Evolutionary conservation across 2,797 vertebrate genomes (phyloP), one percentile per base, ranked within the genome.

Genomic region (Astyanax mexicanus): DNA sequence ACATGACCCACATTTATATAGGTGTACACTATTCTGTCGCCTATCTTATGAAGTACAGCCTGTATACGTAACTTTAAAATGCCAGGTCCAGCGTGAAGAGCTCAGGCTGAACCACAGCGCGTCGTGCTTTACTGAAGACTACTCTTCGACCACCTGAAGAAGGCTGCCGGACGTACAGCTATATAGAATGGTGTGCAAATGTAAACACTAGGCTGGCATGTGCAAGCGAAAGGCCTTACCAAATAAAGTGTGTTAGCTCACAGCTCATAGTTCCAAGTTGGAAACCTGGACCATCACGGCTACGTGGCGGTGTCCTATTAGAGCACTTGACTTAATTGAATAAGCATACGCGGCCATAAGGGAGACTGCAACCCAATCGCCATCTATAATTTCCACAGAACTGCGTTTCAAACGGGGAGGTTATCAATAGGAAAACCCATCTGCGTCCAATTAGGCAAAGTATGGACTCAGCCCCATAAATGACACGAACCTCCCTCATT

Each of bases 361-460:
- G 61, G 69, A 79, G 69, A 74, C 67, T 54, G 71, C 67, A 77
- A 55, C 67, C 71, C 64, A 68, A 55, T 70, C 73, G 71, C 57
- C 57, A 49, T 82, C 74, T 82, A 78, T 79, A 77, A 74, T 80
- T 80, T 76, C 69, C 58, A 80, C 40, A 67, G 70, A 77, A 71
- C 61, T 40, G 76, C 49, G 71, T 79, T 80, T 80, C 62, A 73
- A 47, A 61, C 68, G 57, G 62, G 25, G 54, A 52, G 83, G 84
- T 87, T 89, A 90, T 88, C 87, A 85, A 87, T 78, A 81, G 82
- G 75, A 85, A 81, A 84, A 82, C 83, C 86, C 92, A 89, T 89
- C 88, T 92, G 91, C 84, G 86, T 85, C 88, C 84, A 82, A 91
- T 89, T 90, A 90, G 81, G 77, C 75, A 62, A 81, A 84, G 81